These are phyloP conservation scores for Trissolcus brochymenae DNA, from an alignment of 2,888 invertebrate species.

Conservation along the genomic window DNA sequence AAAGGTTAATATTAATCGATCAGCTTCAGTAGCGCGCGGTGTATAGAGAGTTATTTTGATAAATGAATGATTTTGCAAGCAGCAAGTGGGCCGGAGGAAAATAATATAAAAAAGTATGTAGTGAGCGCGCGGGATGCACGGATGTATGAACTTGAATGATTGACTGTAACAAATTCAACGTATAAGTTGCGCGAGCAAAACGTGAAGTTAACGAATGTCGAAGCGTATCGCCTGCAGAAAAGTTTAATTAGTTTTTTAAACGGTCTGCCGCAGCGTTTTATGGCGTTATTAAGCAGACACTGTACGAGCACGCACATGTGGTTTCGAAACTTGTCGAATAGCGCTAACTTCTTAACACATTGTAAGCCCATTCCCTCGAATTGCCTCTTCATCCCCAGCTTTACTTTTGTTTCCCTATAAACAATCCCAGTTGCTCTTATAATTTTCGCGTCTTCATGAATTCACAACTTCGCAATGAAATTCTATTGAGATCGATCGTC, in stretches of 20 bases:
- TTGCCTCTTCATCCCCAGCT: constrained; percentile 18
- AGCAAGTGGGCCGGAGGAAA: constrained; percentile 6
- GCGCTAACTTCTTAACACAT: constrained; percentile 56
- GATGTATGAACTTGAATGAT: constrained; percentile 56
- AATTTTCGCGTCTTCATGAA: constrained; percentile 40
- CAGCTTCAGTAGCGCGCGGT: too few relatives aligned
- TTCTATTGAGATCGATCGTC: constrained; percentile 23
- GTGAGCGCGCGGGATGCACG: constrained; percentile 37
- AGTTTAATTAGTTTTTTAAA: constrained; percentile 60
- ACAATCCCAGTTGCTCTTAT: constrained; percentile 42
- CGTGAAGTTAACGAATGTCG: constrained; percentile 59
- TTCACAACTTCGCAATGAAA: constrained; percentile 33
- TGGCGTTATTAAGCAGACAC: constrained; percentile 58
- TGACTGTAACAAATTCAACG: constrained; percentile 59
- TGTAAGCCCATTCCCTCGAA: constrained; percentile 45
- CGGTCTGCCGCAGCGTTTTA: constrained; percentile 59
- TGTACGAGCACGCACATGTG: constrained; percentile 55
- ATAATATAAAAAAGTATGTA: constrained; percentile 29
- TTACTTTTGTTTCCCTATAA: constrained; percentile 40
- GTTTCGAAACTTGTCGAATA: constrained; percentile 54
- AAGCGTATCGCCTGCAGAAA: constrained; percentile 59
- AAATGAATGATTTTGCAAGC: constrained; percentile 51
- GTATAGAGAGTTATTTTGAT: constrained; percentile 39
- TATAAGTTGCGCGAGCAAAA: constrained; percentile 52
- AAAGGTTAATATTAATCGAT: background rate